These are phyloP conservation scores for Astur gentilis DNA, from an alignment of 2,113 vertebrate species.

Conservation along the genomic window DNA sequence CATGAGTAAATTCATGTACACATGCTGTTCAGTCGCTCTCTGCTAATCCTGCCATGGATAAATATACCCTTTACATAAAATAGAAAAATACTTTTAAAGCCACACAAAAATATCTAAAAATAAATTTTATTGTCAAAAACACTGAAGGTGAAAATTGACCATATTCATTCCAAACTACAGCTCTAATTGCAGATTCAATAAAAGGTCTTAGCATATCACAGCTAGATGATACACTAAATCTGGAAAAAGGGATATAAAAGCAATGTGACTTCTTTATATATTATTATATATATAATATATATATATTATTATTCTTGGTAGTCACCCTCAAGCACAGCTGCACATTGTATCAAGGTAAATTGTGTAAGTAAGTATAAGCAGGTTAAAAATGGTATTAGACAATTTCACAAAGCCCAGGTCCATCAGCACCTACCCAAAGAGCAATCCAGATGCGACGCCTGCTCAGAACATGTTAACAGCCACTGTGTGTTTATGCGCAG, in stretches of 20 bases:
- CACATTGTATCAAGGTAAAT: rapidly evolving
- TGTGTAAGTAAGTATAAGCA: background rate
- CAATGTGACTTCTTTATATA: background rate
- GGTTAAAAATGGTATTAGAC: background rate
- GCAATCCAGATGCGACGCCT: rapidly evolving
- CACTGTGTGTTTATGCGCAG: rapidly evolving
- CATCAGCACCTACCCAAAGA: background rate
- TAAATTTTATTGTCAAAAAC: background rate
- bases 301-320: background rate
- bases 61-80: background rate
- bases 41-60: background rate
- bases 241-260: background rate
- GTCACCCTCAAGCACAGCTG: background rate
- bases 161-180: background rate
- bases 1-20: background rate
- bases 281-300: background rate
- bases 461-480: background rate
- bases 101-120: background rate
- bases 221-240: background rate
- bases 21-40: background rate
- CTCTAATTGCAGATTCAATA: background rate
- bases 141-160: background rate
- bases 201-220: background rate
- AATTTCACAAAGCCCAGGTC: background rate
- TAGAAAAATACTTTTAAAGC: background rate